Evolutionary conservation across 1,140 invertebrate genomes (phyloP).

Genomic region (Pollicipes pollicipes): DNA sequence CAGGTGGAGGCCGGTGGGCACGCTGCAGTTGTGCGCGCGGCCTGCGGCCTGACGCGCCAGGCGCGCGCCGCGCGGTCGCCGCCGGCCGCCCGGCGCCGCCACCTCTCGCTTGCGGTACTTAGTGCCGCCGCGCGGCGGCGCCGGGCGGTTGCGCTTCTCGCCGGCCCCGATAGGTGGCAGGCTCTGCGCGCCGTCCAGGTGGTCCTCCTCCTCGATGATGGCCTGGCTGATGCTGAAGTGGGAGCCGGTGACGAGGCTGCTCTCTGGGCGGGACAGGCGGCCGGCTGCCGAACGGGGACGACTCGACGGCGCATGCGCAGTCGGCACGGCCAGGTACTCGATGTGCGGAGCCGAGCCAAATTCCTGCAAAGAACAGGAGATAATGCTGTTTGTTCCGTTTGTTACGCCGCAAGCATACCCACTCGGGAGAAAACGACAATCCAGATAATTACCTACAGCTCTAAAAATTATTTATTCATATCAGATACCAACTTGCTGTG

Average conservation of each 20-base stretch:
- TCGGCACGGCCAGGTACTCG: neutral
- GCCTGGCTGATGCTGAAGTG: neutral
- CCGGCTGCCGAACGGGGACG: neutral
- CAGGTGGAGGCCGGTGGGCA: neutral
- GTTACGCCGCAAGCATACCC: too few relatives aligned
- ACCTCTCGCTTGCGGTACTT: neutral
- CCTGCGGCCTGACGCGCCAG: too few relatives aligned
- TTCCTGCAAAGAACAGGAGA: neutral
- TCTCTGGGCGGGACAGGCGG: neutral
- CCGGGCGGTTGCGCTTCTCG: neutral
- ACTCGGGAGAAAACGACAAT: too few relatives aligned
- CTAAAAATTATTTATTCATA: too few relatives aligned
- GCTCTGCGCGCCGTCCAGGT: neutral
- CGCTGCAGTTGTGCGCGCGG: neutral
- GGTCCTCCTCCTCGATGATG: neutral
- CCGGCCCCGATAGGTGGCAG: neutral
- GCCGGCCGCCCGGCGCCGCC: too few relatives aligned
- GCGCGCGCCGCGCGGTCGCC: neutral
- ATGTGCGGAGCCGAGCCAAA: neutral
- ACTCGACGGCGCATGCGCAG: neutral
- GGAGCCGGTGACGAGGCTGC: neutral
- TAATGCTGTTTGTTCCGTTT: too few relatives aligned
- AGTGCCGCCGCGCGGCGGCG: too few relatives aligned
- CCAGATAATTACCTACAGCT: too few relatives aligned
- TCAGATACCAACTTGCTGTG: too few relatives aligned